Evolutionary conservation across 2,797 vertebrate species (phyloP).

Genomic region (Sylvia borin): DNA sequence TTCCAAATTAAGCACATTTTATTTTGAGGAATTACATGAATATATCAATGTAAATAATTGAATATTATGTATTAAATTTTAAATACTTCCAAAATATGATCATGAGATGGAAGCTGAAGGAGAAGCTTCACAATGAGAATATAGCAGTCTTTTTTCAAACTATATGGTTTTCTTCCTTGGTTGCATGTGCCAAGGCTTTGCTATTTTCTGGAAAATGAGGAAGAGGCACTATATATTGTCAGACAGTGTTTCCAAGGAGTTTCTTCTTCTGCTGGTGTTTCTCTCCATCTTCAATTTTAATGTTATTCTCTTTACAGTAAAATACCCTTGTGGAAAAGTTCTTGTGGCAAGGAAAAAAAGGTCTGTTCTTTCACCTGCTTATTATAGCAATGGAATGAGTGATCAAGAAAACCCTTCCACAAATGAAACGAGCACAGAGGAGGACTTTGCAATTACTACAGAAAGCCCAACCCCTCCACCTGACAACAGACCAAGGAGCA

Average conservation of each 20-base stretch:
- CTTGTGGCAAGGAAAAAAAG: slow-evolving; percentile 41
- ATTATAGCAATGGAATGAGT: background rate
- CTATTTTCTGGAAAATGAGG: background rate
- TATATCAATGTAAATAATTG: background rate
- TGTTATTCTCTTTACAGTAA: slow-evolving; percentile 68
- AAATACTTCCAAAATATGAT: background rate
- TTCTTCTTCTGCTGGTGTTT: background rate
- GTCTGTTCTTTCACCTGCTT: background rate
- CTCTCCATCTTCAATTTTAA: background rate
- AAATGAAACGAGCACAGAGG: background rate
- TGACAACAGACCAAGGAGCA: background rate
- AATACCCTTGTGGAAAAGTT: slow-evolving; percentile 75
- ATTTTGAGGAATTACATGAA: background rate
- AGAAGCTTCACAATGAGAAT: background rate
- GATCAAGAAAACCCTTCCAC: background rate
- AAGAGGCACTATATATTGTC: too few species aligned
- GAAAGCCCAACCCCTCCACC: background rate
- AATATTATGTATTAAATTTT: background rate
- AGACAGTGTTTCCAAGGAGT: background rate
- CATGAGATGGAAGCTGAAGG: background rate
- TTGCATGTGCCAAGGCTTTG: too few species aligned
- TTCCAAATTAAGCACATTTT: background rate
- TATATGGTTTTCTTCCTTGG: too few species aligned
- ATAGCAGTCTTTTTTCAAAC: background rate
- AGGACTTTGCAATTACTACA: background rate